phyloP scores from a whole-genome alignment of 1,140 invertebrate species.

The Archegozetes longisetosus region DNA sequence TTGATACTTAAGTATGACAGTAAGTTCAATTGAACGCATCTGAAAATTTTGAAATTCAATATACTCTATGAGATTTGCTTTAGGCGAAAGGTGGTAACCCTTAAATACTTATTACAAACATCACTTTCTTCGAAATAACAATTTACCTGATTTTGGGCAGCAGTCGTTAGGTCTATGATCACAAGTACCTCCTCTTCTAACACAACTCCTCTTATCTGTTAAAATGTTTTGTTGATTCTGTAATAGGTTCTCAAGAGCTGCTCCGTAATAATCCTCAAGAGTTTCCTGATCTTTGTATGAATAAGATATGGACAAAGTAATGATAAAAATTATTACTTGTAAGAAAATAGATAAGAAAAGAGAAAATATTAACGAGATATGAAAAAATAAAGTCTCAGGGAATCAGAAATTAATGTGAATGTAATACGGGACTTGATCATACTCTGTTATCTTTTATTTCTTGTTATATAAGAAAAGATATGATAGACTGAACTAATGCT shows the following conservation, averaged over 20 bases:
- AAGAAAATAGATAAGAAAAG: too few relatives aligned
- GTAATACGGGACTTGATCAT: too few relatives aligned
- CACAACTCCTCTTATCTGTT: conserved; percentile 53
- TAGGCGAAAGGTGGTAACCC: neutral
- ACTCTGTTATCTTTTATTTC: too few relatives aligned
- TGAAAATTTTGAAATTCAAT: neutral
- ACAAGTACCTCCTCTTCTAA: conserved; percentile 58
- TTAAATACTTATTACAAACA: neutral
- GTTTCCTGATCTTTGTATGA: neutral
- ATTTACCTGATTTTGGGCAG: conserved; percentile 48
- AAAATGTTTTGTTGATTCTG: neutral
- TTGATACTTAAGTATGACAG: neutral
- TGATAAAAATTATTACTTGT: too few relatives aligned
- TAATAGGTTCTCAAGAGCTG: neutral
- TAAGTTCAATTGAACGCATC: neutral
- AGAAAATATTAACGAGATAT: too few relatives aligned
- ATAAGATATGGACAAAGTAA: too few relatives aligned
- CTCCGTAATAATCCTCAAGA: neutral
- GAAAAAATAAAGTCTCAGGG: too few relatives aligned
- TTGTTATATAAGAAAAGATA: too few relatives aligned
- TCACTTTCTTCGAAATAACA: neutral
- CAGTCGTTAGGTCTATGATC: conserved; percentile 68
- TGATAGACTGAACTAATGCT: too few relatives aligned
- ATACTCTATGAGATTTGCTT: neutral
- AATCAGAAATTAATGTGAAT: too few relatives aligned